Base-by-base conservation (phyloP, 1,140 invertebrate genomes). In the Tenebrio molitor region DNA sequence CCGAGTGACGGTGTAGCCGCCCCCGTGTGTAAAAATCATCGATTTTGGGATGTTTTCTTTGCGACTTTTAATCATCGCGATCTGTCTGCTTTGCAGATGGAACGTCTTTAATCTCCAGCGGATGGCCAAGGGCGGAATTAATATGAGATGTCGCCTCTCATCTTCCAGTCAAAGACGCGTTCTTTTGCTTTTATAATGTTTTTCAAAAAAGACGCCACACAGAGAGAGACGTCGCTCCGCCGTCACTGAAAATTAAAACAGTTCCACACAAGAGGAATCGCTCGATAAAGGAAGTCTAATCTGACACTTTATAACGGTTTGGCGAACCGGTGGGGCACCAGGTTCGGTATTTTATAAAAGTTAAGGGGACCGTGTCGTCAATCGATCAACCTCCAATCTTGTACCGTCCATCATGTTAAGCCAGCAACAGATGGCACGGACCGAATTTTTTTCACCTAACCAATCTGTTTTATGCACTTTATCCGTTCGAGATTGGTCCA, bases 91-190 rank as follows among this genome's bases (percentile, higher is more conserved):
- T 42, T 16, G 50, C 58, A 62, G 69, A 71, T 58, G 50, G 53
- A 63, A 64, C 50, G 29, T 71, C 53, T 71, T 71, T 64, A 63
- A 71, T 70, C 68, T 70, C 44, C 41, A 70, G 16, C 34, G 36
- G 69, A 71, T 62, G 69, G 69, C 69, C 69, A 44, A 58, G 53
- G 34, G 69, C 69, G 50, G 53, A 71, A 71, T 71, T 71, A 71
- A 71, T 71, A 71, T 71, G 53, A 71, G 53, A 71, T 69, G 50
- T 58, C 50, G 50, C 50, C 50, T 58, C 50, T 58, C 50, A 58
- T 58, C 50, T 58, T 50, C 15, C 4, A 29, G 1, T 58, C 50
- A 58, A 58, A 58, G 50, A 34, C 50, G 50, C 46, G 17, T 53
- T 53, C 46, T 53, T 53, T 53, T 53, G 46, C 50, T 29, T 29